phyloP scores from a whole-genome alignment of 2,888 invertebrate genomes.

The Chaetoderma sp. region DNA sequence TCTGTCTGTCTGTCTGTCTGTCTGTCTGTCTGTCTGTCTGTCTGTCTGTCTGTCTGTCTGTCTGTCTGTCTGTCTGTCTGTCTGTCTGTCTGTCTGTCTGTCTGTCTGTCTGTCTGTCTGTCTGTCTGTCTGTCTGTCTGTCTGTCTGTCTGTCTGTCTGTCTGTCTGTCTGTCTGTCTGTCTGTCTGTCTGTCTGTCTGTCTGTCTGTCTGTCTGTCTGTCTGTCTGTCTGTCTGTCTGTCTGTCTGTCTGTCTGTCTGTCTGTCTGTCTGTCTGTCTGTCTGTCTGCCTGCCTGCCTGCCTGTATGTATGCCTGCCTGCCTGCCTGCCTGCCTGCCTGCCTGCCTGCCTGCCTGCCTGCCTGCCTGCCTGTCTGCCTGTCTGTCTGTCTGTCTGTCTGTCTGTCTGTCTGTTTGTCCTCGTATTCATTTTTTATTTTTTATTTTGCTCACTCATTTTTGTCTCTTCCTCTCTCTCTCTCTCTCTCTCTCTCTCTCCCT shows the following conservation, averaged over 20 bases:
- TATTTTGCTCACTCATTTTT: not conserved
- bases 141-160: constrained; percentile 15
- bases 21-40: constrained; percentile 19
- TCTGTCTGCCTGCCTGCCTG: no score
- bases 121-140: constrained; percentile 13
- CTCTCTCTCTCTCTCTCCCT: not conserved
- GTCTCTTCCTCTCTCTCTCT: not conserved
- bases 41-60: constrained; percentile 20
- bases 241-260: no score
- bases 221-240: not conserved
- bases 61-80: constrained; percentile 12
- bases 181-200: not conserved
- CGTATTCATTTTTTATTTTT: not conserved
- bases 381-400: not conserved
- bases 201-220: constrained; percentile 4
- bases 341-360: not conserved
- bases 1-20: constrained; percentile 4
- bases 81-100: constrained; percentile 18
- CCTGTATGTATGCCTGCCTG: no score
- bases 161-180: constrained; percentile 1
- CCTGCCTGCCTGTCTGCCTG: no score
- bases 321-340: not conserved
- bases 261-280: no score
- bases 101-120: constrained; percentile 14
- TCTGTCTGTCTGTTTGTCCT: not conserved